Evolutionary conservation across 2,113 vertebrate genomes (phyloP), one percentile per base, ranked within the genome.

Genomic region (Corydoras sp.): DNA sequence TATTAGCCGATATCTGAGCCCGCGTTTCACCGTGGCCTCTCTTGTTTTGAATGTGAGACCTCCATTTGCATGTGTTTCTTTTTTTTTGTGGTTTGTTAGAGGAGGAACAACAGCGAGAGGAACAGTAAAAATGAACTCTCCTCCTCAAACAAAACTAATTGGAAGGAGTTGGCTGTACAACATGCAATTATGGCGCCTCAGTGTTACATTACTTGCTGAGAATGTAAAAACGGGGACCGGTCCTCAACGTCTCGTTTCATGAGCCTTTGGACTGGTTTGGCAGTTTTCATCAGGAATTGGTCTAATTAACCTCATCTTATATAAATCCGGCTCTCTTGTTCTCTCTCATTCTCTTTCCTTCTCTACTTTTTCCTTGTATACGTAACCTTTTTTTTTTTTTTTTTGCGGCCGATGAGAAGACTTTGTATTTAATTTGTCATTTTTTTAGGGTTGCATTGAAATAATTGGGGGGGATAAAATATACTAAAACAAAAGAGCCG

Each of bases 151-250:
- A 71, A 77, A 82, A 76, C 72, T 81, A 78, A 83, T 77, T 81
- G 77, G 84, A 70, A 18, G 30, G 70, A 74, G 67, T 76, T 63
- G 35, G 56, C 63, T 69, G 62, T 81, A 76, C 64, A 69, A 76
- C 77, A 75, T 62, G 73, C 75, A 80, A 80, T 82, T 80, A 82
- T 70, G 72, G 73, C 53, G 75, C 73, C 65, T 73, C 68, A 78
- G 73, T 56, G 61, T 60, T 31, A 72, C 63, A 64, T 73, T 72
- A 76, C 71, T 74, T 74, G 72, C 64, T 64, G 62, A 64, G 64
- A 71, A 79, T 51, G 68, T 76, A 74, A 76, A 56, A 77, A 66
- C 56, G 51, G 5, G 10, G 56, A 62, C 69, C 6, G 32, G 29
- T 75, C 18, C 51, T 74, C 60, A 67, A 62, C 29, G 69, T 80